phyloP scores from a whole-genome alignment of 2,888 invertebrate genomes.

The Drosophila quinaria region DNA sequence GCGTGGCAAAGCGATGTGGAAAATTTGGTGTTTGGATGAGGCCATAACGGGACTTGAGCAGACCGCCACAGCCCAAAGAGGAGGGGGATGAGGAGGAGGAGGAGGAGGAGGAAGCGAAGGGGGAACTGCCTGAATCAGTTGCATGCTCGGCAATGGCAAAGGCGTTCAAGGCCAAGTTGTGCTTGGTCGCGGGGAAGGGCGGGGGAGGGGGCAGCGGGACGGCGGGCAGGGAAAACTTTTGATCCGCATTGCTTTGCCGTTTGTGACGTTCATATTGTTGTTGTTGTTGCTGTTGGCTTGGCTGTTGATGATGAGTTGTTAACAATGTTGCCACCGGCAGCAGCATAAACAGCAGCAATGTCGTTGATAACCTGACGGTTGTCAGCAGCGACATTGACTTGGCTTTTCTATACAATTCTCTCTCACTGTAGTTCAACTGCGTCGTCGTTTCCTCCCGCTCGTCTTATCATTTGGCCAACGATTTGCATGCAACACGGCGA shows the following conservation, averaged over 20 bases:
- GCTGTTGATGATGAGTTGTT: constrained; percentile 34
- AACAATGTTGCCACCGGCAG: constrained; percentile 52
- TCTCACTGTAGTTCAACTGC: constrained; percentile 27
- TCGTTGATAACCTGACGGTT: constrained; percentile 58
- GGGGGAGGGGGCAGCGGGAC: constrained; percentile 83
- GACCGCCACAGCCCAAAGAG: constrained; percentile 88
- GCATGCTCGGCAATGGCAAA: constrained; percentile 61
- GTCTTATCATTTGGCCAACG: constrained; percentile 59
- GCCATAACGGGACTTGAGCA: constrained; percentile 89
- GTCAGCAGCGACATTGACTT: constrained; percentile 76
- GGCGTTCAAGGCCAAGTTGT: constrained; percentile 72
- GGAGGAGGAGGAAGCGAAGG: constrained; percentile 17
- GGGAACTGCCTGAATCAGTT: constrained; percentile 9
- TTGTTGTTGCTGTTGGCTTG: constrained; percentile 29
- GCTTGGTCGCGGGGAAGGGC: constrained; percentile 70
- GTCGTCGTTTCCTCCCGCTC: constrained; percentile 25
- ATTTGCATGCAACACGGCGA: constrained; percentile 35
- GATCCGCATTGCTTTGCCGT: constrained; percentile 59
- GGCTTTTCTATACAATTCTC: constrained; percentile 46
- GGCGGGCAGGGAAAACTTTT: constrained; percentile 77
- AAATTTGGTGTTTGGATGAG: constrained; percentile 94
- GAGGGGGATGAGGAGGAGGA: constrained; percentile 34
- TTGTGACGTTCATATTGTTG: constrained; percentile 28
- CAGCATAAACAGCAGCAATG: constrained; percentile 61
- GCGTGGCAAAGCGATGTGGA: constrained; percentile 92